Evolutionary conservation across 1,140 invertebrate species (phyloP).

Genomic region (Hyposmocoma kahamanoa): DNA sequence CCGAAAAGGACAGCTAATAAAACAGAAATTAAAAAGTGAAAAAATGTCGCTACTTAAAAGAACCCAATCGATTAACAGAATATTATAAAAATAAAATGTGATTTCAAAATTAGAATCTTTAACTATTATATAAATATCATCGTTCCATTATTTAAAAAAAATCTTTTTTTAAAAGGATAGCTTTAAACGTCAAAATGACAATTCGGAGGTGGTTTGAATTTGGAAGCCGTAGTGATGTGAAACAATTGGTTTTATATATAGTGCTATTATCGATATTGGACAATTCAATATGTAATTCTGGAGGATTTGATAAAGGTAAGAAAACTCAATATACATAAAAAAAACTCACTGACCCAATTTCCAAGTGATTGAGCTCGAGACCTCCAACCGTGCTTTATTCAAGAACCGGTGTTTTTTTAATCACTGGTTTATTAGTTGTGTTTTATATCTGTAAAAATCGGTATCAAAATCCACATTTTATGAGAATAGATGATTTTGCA

Average conservation of each 20-base stretch:
- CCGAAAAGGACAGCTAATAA: slow-evolving; percentile 5
- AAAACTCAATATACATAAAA: too few relatives aligned
- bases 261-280: slow-evolving; percentile 50
- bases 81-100: slow-evolving; percentile 37
- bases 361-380: too few relatives aligned
- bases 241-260: slow-evolving; percentile 39
- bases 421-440: too few relatives aligned
- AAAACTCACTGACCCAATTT: too few relatives aligned
- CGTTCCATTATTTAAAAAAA: slow-evolving; percentile 13
- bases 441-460: too few relatives aligned
- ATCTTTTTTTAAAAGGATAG: slow-evolving; percentile 17
- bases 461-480: too few relatives aligned
- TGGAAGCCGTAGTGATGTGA: slow-evolving; percentile 50
- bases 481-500: too few relatives aligned
- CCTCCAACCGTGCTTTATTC: too few relatives aligned
- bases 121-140: slow-evolving; percentile 12
- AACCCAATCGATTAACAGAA: not conserved
- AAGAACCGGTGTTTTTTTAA: too few relatives aligned
- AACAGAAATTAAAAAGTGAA: slow-evolving; percentile 10
- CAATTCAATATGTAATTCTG: slow-evolving; percentile 35
- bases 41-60: slow-evolving; percentile 15
- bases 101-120: slow-evolving; percentile 15
- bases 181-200: slow-evolving; percentile 65
- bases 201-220: slow-evolving; percentile 42
- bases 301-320: slow-evolving; percentile 53